A percentile compares a stretch with the other conserved stretches of the same genome.
Conservation (phyloP, 2,113 vertebrate genomes). For the Stigmatopora argus region DNA sequence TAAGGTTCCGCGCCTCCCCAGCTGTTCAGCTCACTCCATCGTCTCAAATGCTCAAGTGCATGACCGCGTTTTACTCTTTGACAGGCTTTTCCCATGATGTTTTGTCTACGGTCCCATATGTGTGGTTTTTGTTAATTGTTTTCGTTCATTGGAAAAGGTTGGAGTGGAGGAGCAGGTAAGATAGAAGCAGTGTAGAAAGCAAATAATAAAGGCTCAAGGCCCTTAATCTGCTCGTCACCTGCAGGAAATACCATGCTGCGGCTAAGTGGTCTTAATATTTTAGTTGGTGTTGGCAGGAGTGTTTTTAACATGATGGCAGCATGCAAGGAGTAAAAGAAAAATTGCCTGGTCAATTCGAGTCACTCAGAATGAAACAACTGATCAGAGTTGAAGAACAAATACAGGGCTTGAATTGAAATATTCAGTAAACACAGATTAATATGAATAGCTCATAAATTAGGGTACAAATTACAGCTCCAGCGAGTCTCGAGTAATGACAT, state of each 20-base stretch:
- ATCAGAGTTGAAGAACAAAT: not conserved
- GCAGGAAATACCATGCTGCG: not conserved
- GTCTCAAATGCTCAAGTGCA: conserved; percentile 27
- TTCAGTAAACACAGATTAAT: not conserved
- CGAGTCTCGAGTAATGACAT: conserved; percentile 8
- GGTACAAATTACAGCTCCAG: conserved; percentile 19
- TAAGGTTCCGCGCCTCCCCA: conserved; percentile 30
- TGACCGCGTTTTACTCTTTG: conserved; percentile 23
- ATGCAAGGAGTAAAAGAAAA: not conserved
- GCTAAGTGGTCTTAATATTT: conserved; percentile 1
- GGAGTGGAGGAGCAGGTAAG: not conserved
- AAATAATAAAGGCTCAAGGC: not conserved
- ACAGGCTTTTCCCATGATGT: conserved; percentile 12
- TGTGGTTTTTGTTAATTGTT: not conserved
- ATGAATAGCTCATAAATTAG: conserved; percentile 9
- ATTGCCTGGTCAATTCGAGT: not conserved
- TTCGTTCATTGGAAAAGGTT: not conserved
- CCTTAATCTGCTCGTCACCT: conserved; percentile 1
- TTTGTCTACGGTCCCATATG: not conserved
- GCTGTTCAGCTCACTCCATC: conserved; percentile 56
- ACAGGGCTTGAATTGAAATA: not conserved
- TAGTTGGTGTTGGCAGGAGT: not conserved
- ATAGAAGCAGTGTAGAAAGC: not conserved
- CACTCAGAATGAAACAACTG: not conserved
- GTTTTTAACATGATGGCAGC: not conserved